Percentiles rank a stretch among this genome's conserved stretches.
These are phyloP conservation scores for Lasaia peninsularis DNA, from an alignment of 1,140 invertebrate genomes.

Conservation along the genomic window DNA sequence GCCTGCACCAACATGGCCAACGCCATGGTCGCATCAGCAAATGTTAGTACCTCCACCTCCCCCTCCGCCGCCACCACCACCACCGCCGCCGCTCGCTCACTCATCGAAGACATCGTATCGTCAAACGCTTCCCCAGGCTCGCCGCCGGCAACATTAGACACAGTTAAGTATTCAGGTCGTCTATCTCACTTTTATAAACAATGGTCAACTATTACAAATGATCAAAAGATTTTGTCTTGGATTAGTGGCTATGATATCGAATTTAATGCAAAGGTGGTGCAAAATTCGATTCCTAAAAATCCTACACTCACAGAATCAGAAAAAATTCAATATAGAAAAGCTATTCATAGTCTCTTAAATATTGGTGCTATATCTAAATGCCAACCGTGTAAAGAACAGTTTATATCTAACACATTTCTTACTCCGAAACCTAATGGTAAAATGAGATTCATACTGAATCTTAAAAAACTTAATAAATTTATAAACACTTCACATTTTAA, in stretches of 20 bases:
- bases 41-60: not conserved
- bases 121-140: not conserved
- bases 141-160: slow-evolving; percentile 17
- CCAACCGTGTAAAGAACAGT: slow-evolving; percentile 16
- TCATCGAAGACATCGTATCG: not conserved
- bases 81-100: not conserved
- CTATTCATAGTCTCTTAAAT: slow-evolving; percentile 16
- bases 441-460: slow-evolving; percentile 14
- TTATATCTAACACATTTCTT: slow-evolving; percentile 24
- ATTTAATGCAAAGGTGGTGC: not conserved
- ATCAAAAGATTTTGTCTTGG: slow-evolving; percentile 19
- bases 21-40: not conserved
- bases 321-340: not conserved
- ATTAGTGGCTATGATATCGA: slow-evolving; percentile 22
- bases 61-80: not conserved
- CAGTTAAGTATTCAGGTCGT: slow-evolving; percentile 20
- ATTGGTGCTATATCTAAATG: slow-evolving; percentile 23
- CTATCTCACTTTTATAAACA: slow-evolving; percentile 6
- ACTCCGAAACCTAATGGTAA: slow-evolving; percentile 28
- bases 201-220: slow-evolving; percentile 16
- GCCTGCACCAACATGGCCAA: not conserved
- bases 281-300: not conserved
- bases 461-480: slow-evolving; percentile 22
- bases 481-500: slow-evolving; percentile 2
- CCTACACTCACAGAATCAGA: not conserved